Base-by-base conservation (phyloP, 2,888 invertebrate species). In the Protophormia terraenovae region DNA sequence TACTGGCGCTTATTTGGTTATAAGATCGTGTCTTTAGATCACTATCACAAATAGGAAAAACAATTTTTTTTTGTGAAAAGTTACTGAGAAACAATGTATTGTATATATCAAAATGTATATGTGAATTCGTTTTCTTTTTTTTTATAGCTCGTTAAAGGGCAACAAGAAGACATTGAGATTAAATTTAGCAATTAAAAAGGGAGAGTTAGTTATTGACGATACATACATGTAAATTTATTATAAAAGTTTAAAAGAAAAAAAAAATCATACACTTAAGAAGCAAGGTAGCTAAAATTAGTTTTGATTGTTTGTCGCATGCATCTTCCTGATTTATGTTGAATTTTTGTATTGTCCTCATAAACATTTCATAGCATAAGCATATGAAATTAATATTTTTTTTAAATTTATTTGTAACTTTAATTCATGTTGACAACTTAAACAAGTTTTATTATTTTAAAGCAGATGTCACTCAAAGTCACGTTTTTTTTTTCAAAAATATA, bases 1-100 rank as follows among this genome's bases (percentile, higher is more conserved):
- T 87, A 87, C 86, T 88, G 88, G 88, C 87, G 86, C 87, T 86
- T 88, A 86, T 87, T 87, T 87, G 87, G 87, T 83, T 86, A 87
- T 83, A 87, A 87, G 87, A 87, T 88, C 88, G 88, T 87, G 88
- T 87, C 86, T 83, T 78, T 79, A 81, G 87, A 87, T 88, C 84
- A 86, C 86, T 87, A 88, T 87, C 87, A 78, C 80, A 78, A 79
- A 84, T 83, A 84, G 77, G 71, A 83, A 87, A 86, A 83, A 84
- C 55, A 71, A 72, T 58, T 29, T 66, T 53, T 64, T 66, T 45
- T 71, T 29, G 71, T 19, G 41, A 45, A 41, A 22, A 24, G 24
- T 14, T 41, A 41, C n/a, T 32, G 64, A 71, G 41, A 41, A 71
- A 62, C 71, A 67, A 77, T 67, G 32, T 19, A 38, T 38, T 27